Evolutionary conservation across 2,797 vertebrate species (phyloP), one percentile per base, ranked within the genome.

Genomic region (Phyllotis vaccarum): DNA sequence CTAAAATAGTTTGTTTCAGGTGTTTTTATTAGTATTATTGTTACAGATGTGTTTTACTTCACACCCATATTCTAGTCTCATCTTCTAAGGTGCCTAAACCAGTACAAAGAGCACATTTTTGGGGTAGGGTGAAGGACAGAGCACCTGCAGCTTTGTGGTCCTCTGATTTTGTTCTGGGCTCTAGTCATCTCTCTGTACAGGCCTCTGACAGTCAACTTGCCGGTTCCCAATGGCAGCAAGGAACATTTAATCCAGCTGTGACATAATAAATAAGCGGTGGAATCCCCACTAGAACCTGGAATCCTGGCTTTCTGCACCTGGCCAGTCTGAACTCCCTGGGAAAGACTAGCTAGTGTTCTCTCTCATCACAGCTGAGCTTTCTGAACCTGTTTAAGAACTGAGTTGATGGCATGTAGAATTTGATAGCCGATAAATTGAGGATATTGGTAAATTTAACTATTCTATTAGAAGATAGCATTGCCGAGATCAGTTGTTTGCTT

Each of bases 381-480:
- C 92, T 64, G 80, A 90, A 78, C 92, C 93, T 89, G 5, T 60
- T 83, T 93, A 96, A 68, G 95, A 74, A 80, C 89, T 31, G 89
- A 88, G 66, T 72, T 72, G 96, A 89, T 68, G 70, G 82, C 58
- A 93, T 40, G 54, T 93, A 89, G 92, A 29, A 64, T 96, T 87
- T 46, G 97, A 78, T 80, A 56, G 97, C 86, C 0, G 3, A 95
- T 78, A 89, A 89, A 66, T 94, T 92, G 92, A 85, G 80, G 83
- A 46, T n/a, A 58, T 87, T 74, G 89, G 89, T 54, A 89, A 87
- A 87, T 78, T 24, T 58, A 93, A 87, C 1, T 11, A 64, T 89
- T 91, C 89, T 79, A 29, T 94, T 58, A 87, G 93, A 95, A 91
- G 89, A 27, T 0, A 52, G 70, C 54, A 0, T 43, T 85, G 78